Base-by-base conservation (phyloP, 2,113 vertebrate species). In the Aspidoscelis tigris region DNA sequence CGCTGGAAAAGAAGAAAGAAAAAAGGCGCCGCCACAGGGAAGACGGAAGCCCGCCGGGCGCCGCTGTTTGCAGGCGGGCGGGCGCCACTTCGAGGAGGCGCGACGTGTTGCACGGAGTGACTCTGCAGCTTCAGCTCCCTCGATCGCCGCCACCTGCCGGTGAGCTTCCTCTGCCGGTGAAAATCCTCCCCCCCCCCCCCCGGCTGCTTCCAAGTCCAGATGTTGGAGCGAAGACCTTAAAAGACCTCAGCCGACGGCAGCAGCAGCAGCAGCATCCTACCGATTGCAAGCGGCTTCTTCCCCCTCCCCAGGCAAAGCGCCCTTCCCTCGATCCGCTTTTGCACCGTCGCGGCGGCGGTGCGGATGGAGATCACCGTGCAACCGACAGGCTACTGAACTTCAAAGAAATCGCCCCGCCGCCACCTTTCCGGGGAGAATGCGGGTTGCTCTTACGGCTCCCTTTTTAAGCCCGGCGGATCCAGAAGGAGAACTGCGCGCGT, bases 141-240 rank as follows among this genome's bases (percentile, higher is more conserved):
- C 47, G 5, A 9, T 20, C 43, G 2, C 18, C 21, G 64, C 44
- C 14, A n/a, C 65, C 71, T 58, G n/a, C 69, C 88, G 24, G 89
- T 33, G 20, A 41, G 5, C 77, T 88, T 33, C 39, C 86, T 68
- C 10, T 24, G 53, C 68, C 26, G 3, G 76, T n/a, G 24, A 72
- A 20, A 47, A 11, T 9, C 41, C 26, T 24, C 41, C 24, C 26
- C 4, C 84, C 12, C 58, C 81, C 77, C n/a, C 68, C 69, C 71
- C 81, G 3, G 81, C 88, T 75, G 76, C 82, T 47, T 47, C 75
- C 84, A 2, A 75, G 77, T 85, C 86, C 89, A 41, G 89, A 84
- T 70, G 85, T 3, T 80, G 6, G 21, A 83, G 16, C 18, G 1
- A 0, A 68, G 82, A 76, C 87, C 87, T 43, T 53, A 80, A 74